These are phyloP conservation scores for Stercorarius parasiticus DNA, from an alignment of 2,113 vertebrate genomes.

Conservation along the genomic window DNA sequence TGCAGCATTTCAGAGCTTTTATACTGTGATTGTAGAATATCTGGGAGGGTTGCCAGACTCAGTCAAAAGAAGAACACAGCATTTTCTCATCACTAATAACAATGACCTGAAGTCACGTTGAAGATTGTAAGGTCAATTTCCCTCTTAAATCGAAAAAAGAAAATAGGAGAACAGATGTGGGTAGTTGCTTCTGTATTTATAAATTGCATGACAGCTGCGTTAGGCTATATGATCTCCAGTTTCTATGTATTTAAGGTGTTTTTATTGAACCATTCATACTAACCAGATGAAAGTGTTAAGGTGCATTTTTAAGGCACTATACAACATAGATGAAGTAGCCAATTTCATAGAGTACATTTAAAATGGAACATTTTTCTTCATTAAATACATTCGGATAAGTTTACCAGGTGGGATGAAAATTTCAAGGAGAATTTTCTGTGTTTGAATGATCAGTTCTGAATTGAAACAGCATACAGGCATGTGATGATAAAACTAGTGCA, in stretches of 20 bases:
- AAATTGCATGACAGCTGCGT: conserved; percentile 58
- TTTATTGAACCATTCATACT: conserved; percentile 28
- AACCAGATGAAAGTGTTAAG: conserved; percentile 30
- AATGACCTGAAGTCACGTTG: conserved; percentile 64
- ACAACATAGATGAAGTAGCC: background rate
- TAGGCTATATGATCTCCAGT: conserved; percentile 39
- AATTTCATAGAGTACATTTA: background rate
- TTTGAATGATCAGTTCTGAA: background rate
- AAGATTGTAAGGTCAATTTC: conserved; percentile 73
- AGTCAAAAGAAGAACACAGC: conserved; percentile 62
- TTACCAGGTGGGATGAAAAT: background rate
- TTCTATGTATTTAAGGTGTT: conserved; percentile 8
- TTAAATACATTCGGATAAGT: background rate
- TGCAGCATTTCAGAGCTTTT: conserved; percentile 43
- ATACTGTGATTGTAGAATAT: conserved; percentile 61
- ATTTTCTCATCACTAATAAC: conserved; percentile 72
- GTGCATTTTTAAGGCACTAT: background rate
- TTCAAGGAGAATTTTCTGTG: background rate
- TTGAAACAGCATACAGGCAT: background rate
- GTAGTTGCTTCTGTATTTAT: conserved; percentile 58
- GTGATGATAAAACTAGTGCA: background rate
- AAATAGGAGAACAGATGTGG: conserved; percentile 62
- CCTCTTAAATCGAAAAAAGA: conserved; percentile 66
- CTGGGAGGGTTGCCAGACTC: conserved; percentile 67
- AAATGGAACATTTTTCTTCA: conserved; percentile 1